Percentiles rank a stretch among this genome's conserved stretches.
Evolutionary conservation across 2,888 invertebrate genomes (phyloP).

Genomic region (Euspilapteryx auroguttella): DNA sequence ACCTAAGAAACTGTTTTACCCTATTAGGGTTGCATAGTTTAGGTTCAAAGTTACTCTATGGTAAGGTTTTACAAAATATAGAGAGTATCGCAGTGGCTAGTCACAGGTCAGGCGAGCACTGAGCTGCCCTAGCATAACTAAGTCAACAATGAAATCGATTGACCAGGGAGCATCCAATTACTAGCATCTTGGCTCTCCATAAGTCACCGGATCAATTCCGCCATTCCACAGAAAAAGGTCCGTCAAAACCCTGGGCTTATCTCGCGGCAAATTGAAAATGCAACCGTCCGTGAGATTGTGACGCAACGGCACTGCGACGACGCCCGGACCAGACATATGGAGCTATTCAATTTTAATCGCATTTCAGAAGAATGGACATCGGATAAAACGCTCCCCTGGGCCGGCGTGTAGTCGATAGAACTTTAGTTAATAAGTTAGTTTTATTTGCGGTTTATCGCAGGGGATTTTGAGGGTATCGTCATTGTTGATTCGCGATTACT

Average conservation of each 20-base stretch:
- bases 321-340: conserved; percentile 38
- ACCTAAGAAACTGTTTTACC: no score
- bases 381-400: conserved; percentile 41
- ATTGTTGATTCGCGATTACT: conserved; percentile 37
- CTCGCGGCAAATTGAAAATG: conserved; percentile 60
- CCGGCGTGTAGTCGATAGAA: conserved; percentile 20
- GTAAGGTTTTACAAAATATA: no score
- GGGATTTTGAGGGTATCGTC: conserved; percentile 42
- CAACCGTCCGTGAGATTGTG: conserved; percentile 56
- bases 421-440: conserved; percentile 46
- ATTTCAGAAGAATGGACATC: conserved; percentile 58
- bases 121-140: no score
- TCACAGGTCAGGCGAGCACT: no score
- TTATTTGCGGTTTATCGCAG: conserved; percentile 45
- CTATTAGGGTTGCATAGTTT: no score
- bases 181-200: conserved; percentile 31
- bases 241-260: conserved; percentile 53
- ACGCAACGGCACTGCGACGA: conserved; percentile 41
- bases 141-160: conserved; percentile 9
- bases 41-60: no score
- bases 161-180: conserved; percentile 20
- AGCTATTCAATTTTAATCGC: conserved; percentile 61
- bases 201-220: conserved; percentile 58
- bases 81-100: no score
- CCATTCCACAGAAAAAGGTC: conserved; percentile 52